These are phyloP conservation scores for Sinocyclocheilus maitianheensis DNA, from an alignment of 2,113 vertebrate genomes.

Conservation along the genomic window DNA sequence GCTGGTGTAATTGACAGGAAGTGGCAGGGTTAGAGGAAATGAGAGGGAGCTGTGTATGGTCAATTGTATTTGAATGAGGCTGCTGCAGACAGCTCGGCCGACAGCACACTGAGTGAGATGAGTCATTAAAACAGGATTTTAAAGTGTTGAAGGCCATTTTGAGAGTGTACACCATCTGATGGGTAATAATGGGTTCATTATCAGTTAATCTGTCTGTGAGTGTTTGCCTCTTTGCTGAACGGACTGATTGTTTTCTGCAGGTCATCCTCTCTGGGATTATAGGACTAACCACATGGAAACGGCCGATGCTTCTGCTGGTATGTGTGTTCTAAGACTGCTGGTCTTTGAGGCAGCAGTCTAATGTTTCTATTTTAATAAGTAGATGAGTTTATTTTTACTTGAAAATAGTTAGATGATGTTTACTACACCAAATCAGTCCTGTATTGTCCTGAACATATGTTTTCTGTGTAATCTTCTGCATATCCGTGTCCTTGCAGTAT, in stretches of 20 bases:
- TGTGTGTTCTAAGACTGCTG: constrained; percentile 49
- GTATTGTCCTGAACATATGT: background rate
- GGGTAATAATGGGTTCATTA: background rate
- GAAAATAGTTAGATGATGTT: background rate
- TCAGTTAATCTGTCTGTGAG: constrained; percentile 37
- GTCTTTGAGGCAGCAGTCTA: background rate
- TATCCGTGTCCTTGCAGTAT: background rate
- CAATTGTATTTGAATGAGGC: background rate
- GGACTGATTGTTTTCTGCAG: constrained; percentile 67
- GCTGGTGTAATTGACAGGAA: constrained; percentile 25
- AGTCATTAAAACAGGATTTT: constrained; percentile 2
- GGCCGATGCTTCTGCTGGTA: constrained; percentile 81
- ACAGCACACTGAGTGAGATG: background rate
- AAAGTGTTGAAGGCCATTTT: constrained; percentile 9
- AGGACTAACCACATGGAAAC: constrained; percentile 83
- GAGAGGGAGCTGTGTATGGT: background rate
- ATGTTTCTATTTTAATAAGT: background rate
- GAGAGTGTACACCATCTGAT: background rate
- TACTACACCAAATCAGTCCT: background rate
- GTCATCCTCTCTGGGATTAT: constrained; percentile 87
- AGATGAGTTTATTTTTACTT: background rate
- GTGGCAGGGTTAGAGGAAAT: constrained; percentile 7
- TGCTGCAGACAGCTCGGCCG: background rate
- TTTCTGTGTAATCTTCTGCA: background rate
- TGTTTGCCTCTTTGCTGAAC: constrained; percentile 23